These are phyloP conservation scores for Carcina quercana DNA, from an alignment of 2,888 invertebrate genomes.

Conservation along the genomic window DNA sequence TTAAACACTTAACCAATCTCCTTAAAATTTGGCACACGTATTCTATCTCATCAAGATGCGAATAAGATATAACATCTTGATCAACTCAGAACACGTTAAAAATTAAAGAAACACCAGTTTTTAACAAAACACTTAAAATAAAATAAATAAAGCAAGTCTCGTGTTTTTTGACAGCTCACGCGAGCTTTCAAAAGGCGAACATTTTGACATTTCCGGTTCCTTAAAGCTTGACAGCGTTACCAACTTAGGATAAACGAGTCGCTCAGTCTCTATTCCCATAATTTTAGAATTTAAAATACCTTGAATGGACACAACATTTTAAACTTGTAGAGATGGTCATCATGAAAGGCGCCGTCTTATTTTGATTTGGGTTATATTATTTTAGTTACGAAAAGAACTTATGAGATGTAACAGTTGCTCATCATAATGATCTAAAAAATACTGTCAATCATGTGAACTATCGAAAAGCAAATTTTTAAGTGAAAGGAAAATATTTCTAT, in stretches of 20 bases:
- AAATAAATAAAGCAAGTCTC: neutral
- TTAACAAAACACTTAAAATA: neutral
- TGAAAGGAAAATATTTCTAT: too few relatives aligned
- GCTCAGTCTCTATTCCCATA: conserved; percentile 12
- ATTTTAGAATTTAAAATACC: conserved; percentile 12
- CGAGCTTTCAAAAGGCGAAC: conserved; percentile 44
- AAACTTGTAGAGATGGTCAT: conserved; percentile 28
- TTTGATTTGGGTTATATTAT: conserved; percentile 53
- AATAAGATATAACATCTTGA: too few relatives aligned
- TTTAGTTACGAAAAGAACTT: conserved; percentile 30
- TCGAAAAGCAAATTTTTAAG: neutral
- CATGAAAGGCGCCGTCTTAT: conserved; percentile 35
- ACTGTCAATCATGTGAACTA: neutral
- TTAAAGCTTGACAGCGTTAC: conserved; percentile 46
- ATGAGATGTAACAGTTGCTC: conserved; percentile 28
- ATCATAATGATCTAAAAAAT: neutral
- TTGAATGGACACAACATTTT: conserved; percentile 2
- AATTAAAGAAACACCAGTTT: too few relatives aligned
- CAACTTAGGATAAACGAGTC: too few relatives aligned
- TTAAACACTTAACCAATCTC: too few relatives aligned
- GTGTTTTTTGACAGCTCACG: conserved; percentile 35
- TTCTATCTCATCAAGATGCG: too few relatives aligned
- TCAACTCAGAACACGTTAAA: too few relatives aligned
- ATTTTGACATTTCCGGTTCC: conserved; percentile 58
- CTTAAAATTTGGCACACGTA: too few relatives aligned